These are phyloP conservation scores for Dasysyrphus tricinctus DNA, from an alignment of 2,888 invertebrate genomes.

Conservation along the genomic window DNA sequence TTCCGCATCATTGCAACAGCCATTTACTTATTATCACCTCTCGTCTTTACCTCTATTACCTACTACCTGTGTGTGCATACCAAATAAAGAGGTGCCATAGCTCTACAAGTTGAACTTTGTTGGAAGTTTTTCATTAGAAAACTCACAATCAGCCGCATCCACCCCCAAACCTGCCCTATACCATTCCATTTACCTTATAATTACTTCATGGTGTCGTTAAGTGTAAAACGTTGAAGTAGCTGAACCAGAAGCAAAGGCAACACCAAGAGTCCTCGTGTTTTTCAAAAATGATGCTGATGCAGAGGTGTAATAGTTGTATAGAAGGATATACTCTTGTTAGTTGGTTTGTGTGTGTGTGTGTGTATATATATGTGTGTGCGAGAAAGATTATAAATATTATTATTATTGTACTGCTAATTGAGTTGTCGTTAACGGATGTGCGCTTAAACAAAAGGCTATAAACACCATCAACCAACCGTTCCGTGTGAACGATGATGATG, in stretches of 20 bases:
- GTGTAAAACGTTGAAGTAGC: conserved; percentile 48
- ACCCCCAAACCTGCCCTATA: neutral
- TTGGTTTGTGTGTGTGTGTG: too few species aligned
- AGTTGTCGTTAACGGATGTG: conserved; percentile 72
- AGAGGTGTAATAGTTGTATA: neutral
- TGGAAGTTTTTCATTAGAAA: conserved; percentile 48
- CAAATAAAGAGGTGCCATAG: conserved; percentile 56
- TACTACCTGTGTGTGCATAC: conserved; percentile 24
- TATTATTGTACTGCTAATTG: conserved; percentile 67
- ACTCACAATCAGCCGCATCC: neutral
- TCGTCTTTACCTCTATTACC: neutral
- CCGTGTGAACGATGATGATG: conserved; percentile 1
- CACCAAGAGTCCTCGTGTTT: conserved; percentile 40
- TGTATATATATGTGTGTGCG: too few species aligned
- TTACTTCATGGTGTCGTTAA: conserved; percentile 65
- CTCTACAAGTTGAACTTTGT: conserved; percentile 68
- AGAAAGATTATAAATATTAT: conserved; percentile 15
- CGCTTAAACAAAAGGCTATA: conserved; percentile 58
- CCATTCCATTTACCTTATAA: conserved; percentile 10
- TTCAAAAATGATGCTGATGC: conserved; percentile 22
- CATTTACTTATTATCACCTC: conserved; percentile 70
- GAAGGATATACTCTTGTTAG: too few species aligned
- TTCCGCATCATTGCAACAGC: conserved; percentile 70
- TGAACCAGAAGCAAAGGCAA: conserved; percentile 40
- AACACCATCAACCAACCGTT: conserved; percentile 3